These are phyloP conservation scores for Troides helena DNA, from an alignment of 2,888 invertebrate species.

Conservation along the genomic window DNA sequence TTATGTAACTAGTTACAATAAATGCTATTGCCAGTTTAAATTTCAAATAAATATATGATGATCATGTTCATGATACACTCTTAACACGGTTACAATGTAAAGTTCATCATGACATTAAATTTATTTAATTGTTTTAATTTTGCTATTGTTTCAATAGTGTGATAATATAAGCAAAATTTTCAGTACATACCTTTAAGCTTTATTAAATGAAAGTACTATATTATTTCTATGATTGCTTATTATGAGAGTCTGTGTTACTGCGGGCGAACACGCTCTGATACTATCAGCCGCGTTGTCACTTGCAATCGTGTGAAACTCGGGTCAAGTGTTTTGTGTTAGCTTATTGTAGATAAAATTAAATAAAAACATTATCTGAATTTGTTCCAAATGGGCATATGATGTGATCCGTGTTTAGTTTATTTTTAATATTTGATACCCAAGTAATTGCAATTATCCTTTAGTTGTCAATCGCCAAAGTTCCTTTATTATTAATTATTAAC, in stretches of 20 bases:
- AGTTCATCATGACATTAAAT: no score
- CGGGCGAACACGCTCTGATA: no score
- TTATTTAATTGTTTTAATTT: no score
- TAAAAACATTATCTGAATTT: background rate
- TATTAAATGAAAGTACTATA: slow-evolving; percentile 1
- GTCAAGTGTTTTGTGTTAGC: no score
- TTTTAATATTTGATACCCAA: slow-evolving; percentile 1
- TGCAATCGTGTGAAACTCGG: no score
- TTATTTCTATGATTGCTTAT: background rate
- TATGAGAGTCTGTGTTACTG: background rate
- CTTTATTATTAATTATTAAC: background rate
- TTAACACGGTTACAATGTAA: no score
- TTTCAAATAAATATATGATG: no score
- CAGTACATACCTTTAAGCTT: slow-evolving; percentile 26
- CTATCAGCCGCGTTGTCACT: no score
- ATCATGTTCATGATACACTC: no score
- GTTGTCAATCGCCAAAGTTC: background rate
- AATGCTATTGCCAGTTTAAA: no score
- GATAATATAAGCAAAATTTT: background rate
- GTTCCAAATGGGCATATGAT: background rate
- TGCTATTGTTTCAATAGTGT: background rate
- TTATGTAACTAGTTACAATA: no score
- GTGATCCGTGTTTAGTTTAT: slow-evolving; percentile 1
- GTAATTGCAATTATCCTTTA: slow-evolving; percentile 4
- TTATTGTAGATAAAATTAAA: background rate